Evolutionary conservation across 2,797 vertebrate genomes (phyloP).

Genomic region (Megaceryle alcyon): DNA sequence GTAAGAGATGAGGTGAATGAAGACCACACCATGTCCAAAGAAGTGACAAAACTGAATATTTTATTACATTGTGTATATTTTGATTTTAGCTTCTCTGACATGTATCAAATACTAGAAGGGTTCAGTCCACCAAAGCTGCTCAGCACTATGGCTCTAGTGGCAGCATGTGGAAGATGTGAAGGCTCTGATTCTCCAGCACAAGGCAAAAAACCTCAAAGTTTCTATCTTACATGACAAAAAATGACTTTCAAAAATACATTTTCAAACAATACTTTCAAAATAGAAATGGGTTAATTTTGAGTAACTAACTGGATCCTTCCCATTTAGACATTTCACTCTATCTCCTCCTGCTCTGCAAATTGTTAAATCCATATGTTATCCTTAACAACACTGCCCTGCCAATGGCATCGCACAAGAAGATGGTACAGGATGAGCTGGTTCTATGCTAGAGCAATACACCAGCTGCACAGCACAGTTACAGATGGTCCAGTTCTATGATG

Average conservation of each 20-base stretch:
- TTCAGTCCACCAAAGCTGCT: background rate
- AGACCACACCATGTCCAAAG: background rate
- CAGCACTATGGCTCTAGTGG: fast-evolving
- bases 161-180: background rate
- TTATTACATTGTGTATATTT: background rate
- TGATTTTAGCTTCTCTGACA: background rate
- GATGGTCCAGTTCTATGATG: background rate
- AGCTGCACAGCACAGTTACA: background rate
- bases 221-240: background rate
- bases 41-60: background rate
- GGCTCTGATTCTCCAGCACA: background rate
- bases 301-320: background rate
- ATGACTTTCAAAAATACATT: background rate
- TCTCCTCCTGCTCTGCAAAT: background rate
- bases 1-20: background rate
- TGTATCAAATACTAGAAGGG: background rate
- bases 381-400: background rate
- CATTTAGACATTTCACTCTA: background rate
- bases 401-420: background rate
- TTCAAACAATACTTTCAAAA: background rate
- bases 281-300: background rate
- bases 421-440: background rate
- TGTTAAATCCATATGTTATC: background rate
- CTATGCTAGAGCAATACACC: background rate
- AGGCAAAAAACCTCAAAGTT: background rate